Percentiles rank a stretch among this genome's conserved stretches.
These are phyloP conservation scores for Aphelenchoides bicaudatus DNA, from an alignment of 2,888 invertebrate genomes.

Conservation along the genomic window DNA sequence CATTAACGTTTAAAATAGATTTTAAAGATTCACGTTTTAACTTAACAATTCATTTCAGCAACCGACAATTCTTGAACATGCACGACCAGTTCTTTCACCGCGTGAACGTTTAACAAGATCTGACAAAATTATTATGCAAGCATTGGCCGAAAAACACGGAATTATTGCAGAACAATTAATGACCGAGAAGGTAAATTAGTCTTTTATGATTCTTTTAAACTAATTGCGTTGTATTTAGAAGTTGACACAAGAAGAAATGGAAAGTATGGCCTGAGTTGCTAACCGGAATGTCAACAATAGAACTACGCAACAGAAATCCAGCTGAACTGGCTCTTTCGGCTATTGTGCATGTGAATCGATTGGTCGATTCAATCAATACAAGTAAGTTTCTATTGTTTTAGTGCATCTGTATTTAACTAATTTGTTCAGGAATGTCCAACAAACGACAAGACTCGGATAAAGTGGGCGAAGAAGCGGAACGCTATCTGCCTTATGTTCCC, in stretches of 20 bases:
- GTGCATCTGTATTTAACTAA: not conserved
- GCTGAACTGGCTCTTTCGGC: constrained; percentile 58
- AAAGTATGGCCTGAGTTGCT: constrained; percentile 66
- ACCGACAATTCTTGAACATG: constrained; percentile 60
- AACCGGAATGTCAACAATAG: constrained; percentile 83
- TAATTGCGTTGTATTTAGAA: not conserved
- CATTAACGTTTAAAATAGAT: constrained; percentile 61
- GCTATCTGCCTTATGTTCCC: constrained; percentile 51
- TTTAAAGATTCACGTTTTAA: no score
- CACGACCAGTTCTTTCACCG: constrained; percentile 62
- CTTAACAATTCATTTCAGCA: no score
- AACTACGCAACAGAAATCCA: constrained; percentile 50
- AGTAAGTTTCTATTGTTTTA: constrained; percentile 22
- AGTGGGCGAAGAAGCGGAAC: constrained; percentile 38
- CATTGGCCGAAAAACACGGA: constrained; percentile 51
- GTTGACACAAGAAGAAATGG: constrained; percentile 39
- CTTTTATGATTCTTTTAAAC: not conserved
- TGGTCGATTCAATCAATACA: constrained; percentile 45
- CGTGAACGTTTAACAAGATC: constrained; percentile 61
- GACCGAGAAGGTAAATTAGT: constrained; percentile 28
- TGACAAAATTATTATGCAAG: constrained; percentile 54
- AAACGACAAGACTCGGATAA: constrained; percentile 20
- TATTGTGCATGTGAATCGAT: constrained; percentile 61
- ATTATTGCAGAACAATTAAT: constrained; percentile 49
- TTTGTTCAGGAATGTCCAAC: constrained; percentile 38